Evolutionary conservation across 2,888 invertebrate genomes (phyloP), one percentile per base, ranked within the genome.

Genomic region (Dicycla oo): DNA sequence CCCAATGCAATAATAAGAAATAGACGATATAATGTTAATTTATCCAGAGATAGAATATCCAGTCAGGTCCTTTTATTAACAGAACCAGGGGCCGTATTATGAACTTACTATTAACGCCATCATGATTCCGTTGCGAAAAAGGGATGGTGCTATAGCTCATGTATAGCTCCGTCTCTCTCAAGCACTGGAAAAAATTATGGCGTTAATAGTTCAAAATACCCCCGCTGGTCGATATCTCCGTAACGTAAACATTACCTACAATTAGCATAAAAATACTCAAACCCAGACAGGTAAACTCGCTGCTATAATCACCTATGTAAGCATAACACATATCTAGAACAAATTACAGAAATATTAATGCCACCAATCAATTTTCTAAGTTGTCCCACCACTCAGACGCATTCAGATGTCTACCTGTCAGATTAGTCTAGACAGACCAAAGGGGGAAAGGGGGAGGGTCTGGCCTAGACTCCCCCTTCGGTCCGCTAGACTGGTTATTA

Each of bases 361-460:
- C 30, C 11, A n/a, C 7, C 34, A 45, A 73, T 74, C 57, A 56
- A 63, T 76, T 69, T 51, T 57, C 47, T 15, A 72, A 72, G 54
- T 73, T 66, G 66, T 61, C 34, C 43, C 45, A 63, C 57, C 40
- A 58, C 63, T 78, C 69, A 68, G 70, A 68, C 73, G 53, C 60
- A 64, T 66, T 77, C 63, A 68, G 67, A 78, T 64, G 67, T 77
- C 69, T 73, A 80, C 75, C 85, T 83, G 81, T 80, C 84, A 86
- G 79, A 79, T 83, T 67, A 73, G 88, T 86, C 87, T 87, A 88
- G 87, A 88, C 87, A 61, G 30, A 62, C 63, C 40, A 60, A 34
- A 45, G 51, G 77, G 54, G 75, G 74, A n/a, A 30, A 10, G 13
- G 15, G 18, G 23, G 54, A 43, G 38, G 47, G 64, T 71, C 65